Base-by-base conservation (phyloP, 2,797 vertebrate genomes). In the Tokudaia tokunoshimensis region DNA sequence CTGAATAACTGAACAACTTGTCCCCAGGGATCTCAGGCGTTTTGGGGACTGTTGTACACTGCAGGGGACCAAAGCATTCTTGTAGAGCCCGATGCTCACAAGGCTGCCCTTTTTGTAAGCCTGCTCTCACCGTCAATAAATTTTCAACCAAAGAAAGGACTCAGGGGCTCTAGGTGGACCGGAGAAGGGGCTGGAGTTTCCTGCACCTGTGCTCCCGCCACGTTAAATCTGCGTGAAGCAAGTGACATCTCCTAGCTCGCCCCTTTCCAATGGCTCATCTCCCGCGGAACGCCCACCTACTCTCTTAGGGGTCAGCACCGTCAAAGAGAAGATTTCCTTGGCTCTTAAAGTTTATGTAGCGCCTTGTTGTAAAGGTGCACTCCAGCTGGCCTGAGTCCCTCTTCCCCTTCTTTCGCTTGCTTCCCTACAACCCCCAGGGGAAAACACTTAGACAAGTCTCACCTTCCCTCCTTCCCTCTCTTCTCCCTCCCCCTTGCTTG, bases 1-100 rank as follows among this genome's bases (percentile, higher is more conserved):
- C 24, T 82, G 74, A n/a, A 12, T 19, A 19, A 81, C 94, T 92
- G 96, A 93, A 82, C 82, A 61, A 88, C 76, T 65, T 87, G 94
- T 61, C 59, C 80, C 52, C 31, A 88, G 82, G 83, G 78, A 97
- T 98, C 91, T 96, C 97, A 74, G 75, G 95, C 91, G 92, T 98
- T 98, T 97, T 96, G 97, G 95, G 97, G 85, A 94, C 96, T 96
- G 78, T 87, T 96, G 92, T 94, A 91, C 95, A 92, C 94, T 76
- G 89, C 95, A 93, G 96, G 88, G 89, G 98, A 99, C 99, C 99
- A 99, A 99, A 99, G 99, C 99, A 99, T 99, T 99, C 99, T 98
- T 99, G 94, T 20, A 1, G 90, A 95, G 98, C 97, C 98, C 96
- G 95, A 97, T 93, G 98, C 98, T 95, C 98, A 98, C 96, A 75